Evolutionary conservation across 2,797 vertebrate species (phyloP), one percentile per base, ranked within the genome.

Genomic region (Taeniopygia guttata): DNA sequence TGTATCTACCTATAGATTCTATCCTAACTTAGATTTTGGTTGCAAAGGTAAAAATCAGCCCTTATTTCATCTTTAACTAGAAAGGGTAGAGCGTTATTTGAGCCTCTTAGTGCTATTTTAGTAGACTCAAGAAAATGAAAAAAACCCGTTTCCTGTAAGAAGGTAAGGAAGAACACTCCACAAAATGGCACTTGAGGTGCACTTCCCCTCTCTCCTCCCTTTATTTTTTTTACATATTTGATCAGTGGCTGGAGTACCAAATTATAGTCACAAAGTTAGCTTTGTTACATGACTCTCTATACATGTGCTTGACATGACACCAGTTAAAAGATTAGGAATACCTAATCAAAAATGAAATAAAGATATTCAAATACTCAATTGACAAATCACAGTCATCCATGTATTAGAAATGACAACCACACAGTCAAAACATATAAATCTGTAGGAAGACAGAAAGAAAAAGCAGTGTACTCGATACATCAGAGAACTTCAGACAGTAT

Each of bases 71-170:
- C n/a, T 58, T 77, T 38, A 84, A 14, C 13, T 51, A 60, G 15
- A 54, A 60, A 22, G 10, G 2, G 6, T 23, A 63, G 13, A 46
- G 23, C 0, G 0, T 10, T 83, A 62, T 38, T 59, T 69, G n/a
- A 89, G 18, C 5, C 3, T 75, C 5, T 40, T 30, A 40, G 22
- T 23, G 21, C 38, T 76, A 29, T 32, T 69, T 74, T 83, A 54
- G 77, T 20, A 46, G 22, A 87, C 25, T 58, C 21, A 70, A 84
- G 54, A 75, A 86, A 88, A 51, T 5, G 13, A n/a, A 48, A 55
- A 92, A 77, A 17, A 3, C 2, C 7, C 16, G 13, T 48, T 90
- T 85, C 29, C 45, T 21, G 5, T 11, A 29, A 46, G 46, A 81
- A 75, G 30, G 9, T 54, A 56, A 83, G n/a, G 26, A 85, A 82